Evolutionary conservation across 2,888 invertebrate genomes (phyloP).

Genomic region (Tetrapedia diversipes): DNA sequence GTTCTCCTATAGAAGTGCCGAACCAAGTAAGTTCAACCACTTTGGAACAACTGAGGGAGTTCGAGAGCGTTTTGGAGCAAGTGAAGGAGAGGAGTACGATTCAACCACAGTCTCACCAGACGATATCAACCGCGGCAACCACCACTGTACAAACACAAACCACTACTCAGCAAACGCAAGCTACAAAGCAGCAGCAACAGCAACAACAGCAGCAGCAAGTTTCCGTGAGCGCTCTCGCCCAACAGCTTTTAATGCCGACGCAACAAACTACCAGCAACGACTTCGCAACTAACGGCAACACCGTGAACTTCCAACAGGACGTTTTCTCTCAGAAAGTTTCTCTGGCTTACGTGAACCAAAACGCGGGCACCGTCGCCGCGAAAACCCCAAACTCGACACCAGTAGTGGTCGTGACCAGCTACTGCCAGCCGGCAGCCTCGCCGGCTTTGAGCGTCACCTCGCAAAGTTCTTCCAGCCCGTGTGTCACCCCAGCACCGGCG

Average conservation of each 20-base stretch:
- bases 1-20: constrained; percentile 76
- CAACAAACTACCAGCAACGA: constrained; percentile 65
- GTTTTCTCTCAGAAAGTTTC: constrained; percentile 84
- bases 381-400: constrained; percentile 83
- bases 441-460: constrained; percentile 85
- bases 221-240: constrained; percentile 73
- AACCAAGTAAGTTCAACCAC: constrained; percentile 88
- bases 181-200: constrained; percentile 67
- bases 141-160: constrained; percentile 79
- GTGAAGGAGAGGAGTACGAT: constrained; percentile 90
- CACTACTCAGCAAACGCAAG: constrained; percentile 67
- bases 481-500: constrained; percentile 85
- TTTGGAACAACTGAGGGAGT: constrained; percentile 90
- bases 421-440: constrained; percentile 84
- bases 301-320: constrained; percentile 74
- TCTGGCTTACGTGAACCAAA: constrained; percentile 84
- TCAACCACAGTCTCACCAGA: constrained; percentile 82
- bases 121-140: constrained; percentile 67
- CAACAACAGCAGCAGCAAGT: constrained; percentile 73
- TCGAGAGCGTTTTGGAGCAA: constrained; percentile 92
- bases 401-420: constrained; percentile 85
- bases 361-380: constrained; percentile 63
- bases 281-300: constrained; percentile 74
- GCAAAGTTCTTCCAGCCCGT: constrained; percentile 85
- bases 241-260: constrained; percentile 78